These are phyloP conservation scores for Anas acuta DNA, from an alignment of 2,797 vertebrate genomes.

Conservation along the genomic window DNA sequence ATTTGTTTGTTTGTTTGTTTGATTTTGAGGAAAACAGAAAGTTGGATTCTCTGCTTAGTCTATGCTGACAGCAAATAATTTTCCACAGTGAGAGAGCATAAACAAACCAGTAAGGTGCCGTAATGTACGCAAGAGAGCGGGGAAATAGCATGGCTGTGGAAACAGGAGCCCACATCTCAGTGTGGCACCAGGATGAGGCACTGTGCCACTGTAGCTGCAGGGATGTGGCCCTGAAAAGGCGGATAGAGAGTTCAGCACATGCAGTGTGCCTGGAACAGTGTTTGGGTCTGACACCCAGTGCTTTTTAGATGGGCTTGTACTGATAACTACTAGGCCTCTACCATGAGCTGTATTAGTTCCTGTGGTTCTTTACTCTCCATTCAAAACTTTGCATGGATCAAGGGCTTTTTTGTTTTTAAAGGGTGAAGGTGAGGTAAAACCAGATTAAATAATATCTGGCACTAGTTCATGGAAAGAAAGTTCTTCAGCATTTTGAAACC, in stretches of 20 bases:
- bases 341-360: not conserved
- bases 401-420: not conserved
- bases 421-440: not conserved
- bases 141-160: not conserved
- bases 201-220: not conserved
- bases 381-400: not conserved
- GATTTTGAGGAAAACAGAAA: not conserved
- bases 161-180: not conserved
- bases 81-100: not conserved
- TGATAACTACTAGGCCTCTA: not conserved
- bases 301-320: not conserved
- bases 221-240: not conserved
- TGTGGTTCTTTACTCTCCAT: not conserved
- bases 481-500: not conserved
- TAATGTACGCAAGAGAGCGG: not conserved
- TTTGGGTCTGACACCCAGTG: not conserved
- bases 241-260: not conserved
- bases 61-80: not conserved
- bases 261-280: too few species aligned
- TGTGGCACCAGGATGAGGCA: not conserved
- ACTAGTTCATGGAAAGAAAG: not conserved
- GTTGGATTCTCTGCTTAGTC: not conserved
- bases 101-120: not conserved
- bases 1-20: rapidly evolving
- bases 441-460: not conserved